Evolutionary conservation across 1,140 invertebrate genomes (phyloP).

Genomic region (Aphelinus atriplicis): DNA sequence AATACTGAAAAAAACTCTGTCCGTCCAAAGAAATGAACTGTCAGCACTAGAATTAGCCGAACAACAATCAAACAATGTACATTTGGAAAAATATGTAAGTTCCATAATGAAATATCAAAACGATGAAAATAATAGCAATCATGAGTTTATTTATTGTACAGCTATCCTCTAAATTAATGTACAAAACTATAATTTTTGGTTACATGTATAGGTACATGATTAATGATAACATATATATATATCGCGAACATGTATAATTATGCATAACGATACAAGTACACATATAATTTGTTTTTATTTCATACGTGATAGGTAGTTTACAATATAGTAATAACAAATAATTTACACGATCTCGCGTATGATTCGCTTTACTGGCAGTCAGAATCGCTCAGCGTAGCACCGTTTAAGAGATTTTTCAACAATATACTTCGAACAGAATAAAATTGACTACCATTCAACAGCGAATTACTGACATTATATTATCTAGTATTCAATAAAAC

Average conservation of each 20-base stretch:
- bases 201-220: conserved; percentile 51
- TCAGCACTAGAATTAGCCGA: too few relatives aligned
- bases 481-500: conserved; percentile 26
- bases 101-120: too few relatives aligned
- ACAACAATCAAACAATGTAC: neutral
- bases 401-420: conserved; percentile 38
- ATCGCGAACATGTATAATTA: conserved; percentile 41
- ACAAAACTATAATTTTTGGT: conserved; percentile 66
- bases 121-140: conserved; percentile 16
- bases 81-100: neutral
- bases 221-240: conserved; percentile 47
- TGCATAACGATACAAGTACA: conserved; percentile 51
- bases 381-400: conserved; percentile 50
- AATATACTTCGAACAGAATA: conserved; percentile 41
- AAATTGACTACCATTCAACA: conserved; percentile 29
- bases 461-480: conserved; percentile 20
- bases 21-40: too few relatives aligned
- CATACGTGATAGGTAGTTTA: conserved; percentile 47
- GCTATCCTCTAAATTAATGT: conserved; percentile 60
- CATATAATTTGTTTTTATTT: conserved; percentile 45
- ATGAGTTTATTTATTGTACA: conserved; percentile 62
- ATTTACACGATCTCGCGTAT: conserved; percentile 52
- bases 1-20: too few relatives aligned
- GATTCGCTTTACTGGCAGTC: conserved; percentile 40
- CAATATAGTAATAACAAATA: conserved; percentile 56